These are phyloP conservation scores for Gyps fulvus DNA, from an alignment of 2,113 vertebrate species.

Conservation along the genomic window DNA sequence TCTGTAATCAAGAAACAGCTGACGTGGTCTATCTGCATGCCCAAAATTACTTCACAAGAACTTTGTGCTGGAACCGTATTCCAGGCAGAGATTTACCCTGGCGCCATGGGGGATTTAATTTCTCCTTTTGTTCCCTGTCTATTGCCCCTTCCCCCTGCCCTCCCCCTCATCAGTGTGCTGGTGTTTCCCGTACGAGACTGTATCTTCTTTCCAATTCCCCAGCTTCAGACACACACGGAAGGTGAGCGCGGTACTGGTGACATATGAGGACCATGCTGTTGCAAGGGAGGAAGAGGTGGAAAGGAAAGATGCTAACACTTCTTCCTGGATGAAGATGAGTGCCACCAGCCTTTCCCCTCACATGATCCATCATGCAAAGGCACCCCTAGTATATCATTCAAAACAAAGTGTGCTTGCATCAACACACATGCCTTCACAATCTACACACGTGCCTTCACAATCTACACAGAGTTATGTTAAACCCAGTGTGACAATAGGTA, in stretches of 20 bases:
- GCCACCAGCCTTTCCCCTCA: neutral
- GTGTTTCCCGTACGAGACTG: neutral
- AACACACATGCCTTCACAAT: neutral
- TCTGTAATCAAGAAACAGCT: neutral
- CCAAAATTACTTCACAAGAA: neutral
- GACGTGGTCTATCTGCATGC: neutral
- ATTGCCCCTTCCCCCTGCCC: neutral
- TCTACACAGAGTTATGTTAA: fast-evolving
- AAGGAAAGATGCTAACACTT: neutral
- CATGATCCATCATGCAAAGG: fast-evolving
- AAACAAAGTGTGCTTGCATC: neutral
- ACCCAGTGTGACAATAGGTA: neutral
- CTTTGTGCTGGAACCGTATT: neutral
- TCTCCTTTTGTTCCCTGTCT: neutral
- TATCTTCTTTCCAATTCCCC: neutral
- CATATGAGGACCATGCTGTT: fast-evolving
- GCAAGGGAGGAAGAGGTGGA: neutral
- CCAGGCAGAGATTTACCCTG: neutral
- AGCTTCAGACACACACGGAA: neutral
- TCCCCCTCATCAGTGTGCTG: neutral
- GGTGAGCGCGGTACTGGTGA: fast-evolving
- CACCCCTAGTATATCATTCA: fast-evolving
- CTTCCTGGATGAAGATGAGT: neutral
- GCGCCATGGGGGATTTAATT: neutral
- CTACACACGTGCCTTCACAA: neutral